Base-by-base conservation (phyloP, 2,113 vertebrate species). In the Brevimyrus niger region DNA sequence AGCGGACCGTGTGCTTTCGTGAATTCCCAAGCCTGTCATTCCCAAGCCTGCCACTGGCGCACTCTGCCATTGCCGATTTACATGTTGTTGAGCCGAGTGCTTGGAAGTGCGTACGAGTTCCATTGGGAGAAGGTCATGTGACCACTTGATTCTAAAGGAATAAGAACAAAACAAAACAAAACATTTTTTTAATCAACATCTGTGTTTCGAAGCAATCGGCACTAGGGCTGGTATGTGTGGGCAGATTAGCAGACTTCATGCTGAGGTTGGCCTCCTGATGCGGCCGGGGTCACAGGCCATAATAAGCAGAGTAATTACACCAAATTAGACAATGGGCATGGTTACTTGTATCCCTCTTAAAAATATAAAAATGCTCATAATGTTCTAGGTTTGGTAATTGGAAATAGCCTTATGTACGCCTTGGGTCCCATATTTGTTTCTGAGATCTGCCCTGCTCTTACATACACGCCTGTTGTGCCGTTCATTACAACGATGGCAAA, bases 351-450 rank as follows among this genome's bases (percentile, higher is more conserved):
- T 17, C 46, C 61, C 55, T 44, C 8, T 50, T 48, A 27, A 46
- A 87, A 88, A 82, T 31, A 55, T 89, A 48, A 87, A 89, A 76
- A 69, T 84, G 53, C 73, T 48, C 87, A 80, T 80, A 53, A 8
- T 82, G 85, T 87, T 82, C 65, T 61, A 51, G 9, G 76, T 89
- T 82, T 76, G 11, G 19, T 76, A 80, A 38, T 53, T 91, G 83
- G 51, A 80, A 92, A 44, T 50, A 58, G 58, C 51, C 0, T 31
- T 85, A 86, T 58, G 21, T 61, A 46, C n/a, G 89, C 88, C 89
- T 90, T 76, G 15, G 73, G 91, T 55, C 50, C 19, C 38, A 27
- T 89, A 23, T 92, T 91, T 89, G 55, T 80, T 46, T 89, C 11
- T 88, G 44, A 53, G 48, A 83, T 58, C 31, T 69, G 23, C 27